phyloP scores from a whole-genome alignment of 2,888 invertebrate species.

The Dasypolia templi region DNA sequence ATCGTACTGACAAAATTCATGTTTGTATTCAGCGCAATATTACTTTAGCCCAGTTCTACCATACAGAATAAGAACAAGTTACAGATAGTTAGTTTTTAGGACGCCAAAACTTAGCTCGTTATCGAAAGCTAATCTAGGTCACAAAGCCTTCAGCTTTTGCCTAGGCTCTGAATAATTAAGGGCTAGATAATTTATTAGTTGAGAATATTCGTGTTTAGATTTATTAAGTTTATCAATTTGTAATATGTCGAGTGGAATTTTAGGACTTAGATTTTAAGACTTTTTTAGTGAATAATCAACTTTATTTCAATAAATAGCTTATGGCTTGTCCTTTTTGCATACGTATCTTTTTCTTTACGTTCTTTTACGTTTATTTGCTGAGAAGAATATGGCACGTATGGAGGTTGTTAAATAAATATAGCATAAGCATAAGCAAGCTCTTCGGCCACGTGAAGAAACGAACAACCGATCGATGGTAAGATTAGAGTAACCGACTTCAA shows the following conservation, averaged over 20 bases:
- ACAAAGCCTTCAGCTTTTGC: constrained; percentile 30
- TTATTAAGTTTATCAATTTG: neutral
- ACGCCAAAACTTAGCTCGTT: constrained; percentile 45
- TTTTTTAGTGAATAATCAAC: neutral
- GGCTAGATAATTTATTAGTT: constrained; percentile 18
- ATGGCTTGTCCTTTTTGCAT: no score
- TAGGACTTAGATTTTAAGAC: neutral
- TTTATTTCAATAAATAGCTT: neutral
- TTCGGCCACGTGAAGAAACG: no score
- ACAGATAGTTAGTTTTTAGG: neutral
- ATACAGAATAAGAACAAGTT: neutral
- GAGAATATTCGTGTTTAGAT: constrained; percentile 7
- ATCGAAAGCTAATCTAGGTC: constrained; percentile 41
- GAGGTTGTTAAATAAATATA: no score
- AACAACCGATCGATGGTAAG: no score
- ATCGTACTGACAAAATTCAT: neutral
- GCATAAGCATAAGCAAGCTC: no score
- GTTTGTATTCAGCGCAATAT: neutral
- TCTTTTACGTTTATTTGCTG: no score
- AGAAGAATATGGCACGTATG: no score
- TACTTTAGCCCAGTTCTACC: neutral
- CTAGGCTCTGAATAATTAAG: constrained; percentile 41
- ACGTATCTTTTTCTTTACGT: no score
- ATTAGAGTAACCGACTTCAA: no score
- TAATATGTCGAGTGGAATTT: neutral